Conservation (phyloP, 1,140 invertebrate species). For the Calycopis cecrops region DNA sequence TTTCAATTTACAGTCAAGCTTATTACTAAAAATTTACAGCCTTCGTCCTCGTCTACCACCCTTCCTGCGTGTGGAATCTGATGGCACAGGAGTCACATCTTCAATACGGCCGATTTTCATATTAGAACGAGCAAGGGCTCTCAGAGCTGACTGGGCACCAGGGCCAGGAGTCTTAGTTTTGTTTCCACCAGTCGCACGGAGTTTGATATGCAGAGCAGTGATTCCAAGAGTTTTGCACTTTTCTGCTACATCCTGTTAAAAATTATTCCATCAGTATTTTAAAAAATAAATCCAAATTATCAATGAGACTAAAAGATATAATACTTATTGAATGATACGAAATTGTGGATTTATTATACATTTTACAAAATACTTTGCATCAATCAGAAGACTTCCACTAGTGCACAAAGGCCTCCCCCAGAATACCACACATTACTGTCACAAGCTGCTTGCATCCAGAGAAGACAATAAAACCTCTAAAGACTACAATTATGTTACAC, state of each 20-base stretch:
- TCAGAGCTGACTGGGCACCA: conserved; percentile 97
- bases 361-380: too few relatives aligned
- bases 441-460: too few relatives aligned
- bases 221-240: conserved; percentile 98
- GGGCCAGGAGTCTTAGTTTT: conserved; percentile 98
- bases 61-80: conserved; percentile 99
- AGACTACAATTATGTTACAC: too few relatives aligned
- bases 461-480: too few relatives aligned
- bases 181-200: conserved; percentile 98
- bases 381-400: too few relatives aligned
- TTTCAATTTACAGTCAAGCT: conserved; percentile 53
- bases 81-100: conserved; percentile 99
- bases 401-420: too few relatives aligned
- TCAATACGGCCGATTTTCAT: conserved; percentile 99
- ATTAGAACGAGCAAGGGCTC: conserved; percentile 97
- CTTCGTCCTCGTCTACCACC: conserved; percentile 99
- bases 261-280: not conserved
- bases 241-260: conserved; percentile 95
- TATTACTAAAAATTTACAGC: conserved; percentile 84
- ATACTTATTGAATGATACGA: too few relatives aligned
- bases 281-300: not conserved
- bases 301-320: too few relatives aligned
- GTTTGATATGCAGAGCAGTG: conserved; percentile 98
- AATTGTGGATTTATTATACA: too few relatives aligned
- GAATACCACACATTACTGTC: too few relatives aligned